Percentiles rank a stretch among this genome's conserved stretches.
These are phyloP conservation scores for Bombus superbus DNA, from an alignment of 1,140 invertebrate species.

Conservation along the genomic window DNA sequence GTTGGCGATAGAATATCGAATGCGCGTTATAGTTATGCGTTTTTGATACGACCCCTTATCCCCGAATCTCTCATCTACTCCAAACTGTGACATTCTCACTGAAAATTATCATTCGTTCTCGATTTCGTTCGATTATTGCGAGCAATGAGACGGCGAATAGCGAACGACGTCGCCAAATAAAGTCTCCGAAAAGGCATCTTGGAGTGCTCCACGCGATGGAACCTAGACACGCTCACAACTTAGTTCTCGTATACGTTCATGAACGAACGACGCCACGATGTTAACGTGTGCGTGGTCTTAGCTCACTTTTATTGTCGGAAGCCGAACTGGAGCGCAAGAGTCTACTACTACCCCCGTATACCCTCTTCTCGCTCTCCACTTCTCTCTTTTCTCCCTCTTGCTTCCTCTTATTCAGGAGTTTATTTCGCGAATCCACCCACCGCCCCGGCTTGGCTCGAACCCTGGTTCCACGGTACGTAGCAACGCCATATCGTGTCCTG, in stretches of 20 bases:
- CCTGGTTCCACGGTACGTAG: slow-evolving; percentile 32
- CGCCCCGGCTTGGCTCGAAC: slow-evolving; percentile 57
- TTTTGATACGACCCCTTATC: not conserved
- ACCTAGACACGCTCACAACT: not conserved
- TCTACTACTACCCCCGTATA: slow-evolving; percentile 24
- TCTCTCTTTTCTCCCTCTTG: slow-evolving; percentile 26
- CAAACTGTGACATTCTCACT: not conserved
- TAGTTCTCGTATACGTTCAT: not conserved
- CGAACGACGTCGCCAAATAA: slow-evolving; percentile 55
- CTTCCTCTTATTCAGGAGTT: slow-evolving; percentile 62
- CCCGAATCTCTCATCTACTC: not conserved
- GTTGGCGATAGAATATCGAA: not conserved
- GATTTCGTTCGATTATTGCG: slow-evolving; percentile 61
- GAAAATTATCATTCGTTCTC: slow-evolving; percentile 51
- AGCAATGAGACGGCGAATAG: slow-evolving; percentile 43
- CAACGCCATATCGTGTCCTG: slow-evolving; percentile 65
- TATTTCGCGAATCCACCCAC: slow-evolving; percentile 73
- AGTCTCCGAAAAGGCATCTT: slow-evolving; percentile 19
- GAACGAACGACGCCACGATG: slow-evolving; percentile 3
- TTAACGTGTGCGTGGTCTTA: slow-evolving; percentile 55
- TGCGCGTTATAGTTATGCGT: not conserved
- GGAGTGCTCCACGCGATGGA: not conserved
- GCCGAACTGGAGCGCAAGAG: slow-evolving; percentile 62
- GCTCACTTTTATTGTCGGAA: slow-evolving; percentile 69
- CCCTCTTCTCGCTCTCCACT: slow-evolving; percentile 41